Evolutionary conservation across 2,113 vertebrate genomes (phyloP).

Genomic region (Danio rerio): DNA sequence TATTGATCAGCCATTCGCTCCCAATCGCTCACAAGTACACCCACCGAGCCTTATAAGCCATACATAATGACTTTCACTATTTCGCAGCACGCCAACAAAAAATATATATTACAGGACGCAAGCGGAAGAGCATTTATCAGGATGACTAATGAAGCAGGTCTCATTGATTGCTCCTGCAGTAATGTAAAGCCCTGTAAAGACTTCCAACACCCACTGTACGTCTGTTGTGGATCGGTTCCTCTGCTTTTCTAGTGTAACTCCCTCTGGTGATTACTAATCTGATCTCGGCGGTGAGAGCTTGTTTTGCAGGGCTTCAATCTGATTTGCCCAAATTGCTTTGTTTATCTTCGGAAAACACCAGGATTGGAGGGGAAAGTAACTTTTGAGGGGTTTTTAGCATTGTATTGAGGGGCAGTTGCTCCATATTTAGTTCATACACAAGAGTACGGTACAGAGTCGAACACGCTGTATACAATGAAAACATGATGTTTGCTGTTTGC

Average conservation of each 20-base stretch:
- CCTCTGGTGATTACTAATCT: conserved; percentile 34
- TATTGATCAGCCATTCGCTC: conserved; percentile 70
- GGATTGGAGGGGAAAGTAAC: too few species aligned
- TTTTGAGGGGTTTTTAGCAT: not conserved
- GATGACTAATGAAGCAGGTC: conserved; percentile 38
- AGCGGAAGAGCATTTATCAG: conserved; percentile 37
- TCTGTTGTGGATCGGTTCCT: conserved; percentile 23
- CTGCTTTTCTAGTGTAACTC: conserved; percentile 16
- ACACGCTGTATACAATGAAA: too few species aligned
- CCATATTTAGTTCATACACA: not conserved
- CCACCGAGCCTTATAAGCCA: conserved; percentile 11
- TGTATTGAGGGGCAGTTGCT: not conserved
- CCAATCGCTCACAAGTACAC: not conserved
- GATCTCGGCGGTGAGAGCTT: conserved; percentile 25
- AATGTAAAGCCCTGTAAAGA: conserved; percentile 54
- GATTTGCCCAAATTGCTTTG: conserved; percentile 31
- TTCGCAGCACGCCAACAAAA: not conserved
- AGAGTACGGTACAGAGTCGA: too few species aligned
- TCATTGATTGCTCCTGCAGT: conserved; percentile 68
- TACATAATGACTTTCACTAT: conserved; percentile 35
- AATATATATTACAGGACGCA: conserved; percentile 25
- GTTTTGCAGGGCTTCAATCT: conserved; percentile 34
- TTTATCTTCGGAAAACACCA: conserved; percentile 8
- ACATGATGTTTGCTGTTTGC: too few species aligned
- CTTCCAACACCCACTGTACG: conserved; percentile 25